Conservation (phyloP, 2,888 invertebrate genomes). For the Quadroppia sp. region DNA sequence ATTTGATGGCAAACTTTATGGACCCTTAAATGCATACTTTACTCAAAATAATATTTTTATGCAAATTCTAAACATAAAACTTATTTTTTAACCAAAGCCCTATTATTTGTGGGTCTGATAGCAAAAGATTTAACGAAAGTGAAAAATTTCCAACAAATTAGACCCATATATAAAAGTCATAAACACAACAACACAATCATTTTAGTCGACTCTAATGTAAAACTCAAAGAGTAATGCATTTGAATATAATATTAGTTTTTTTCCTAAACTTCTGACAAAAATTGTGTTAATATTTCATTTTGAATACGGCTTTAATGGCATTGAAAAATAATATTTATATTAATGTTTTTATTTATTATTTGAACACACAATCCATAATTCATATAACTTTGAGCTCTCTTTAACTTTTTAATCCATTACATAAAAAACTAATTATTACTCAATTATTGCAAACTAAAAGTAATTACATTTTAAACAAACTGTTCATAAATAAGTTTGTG, state of each 20-base stretch:
- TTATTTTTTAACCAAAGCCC: slow-evolving; percentile 13
- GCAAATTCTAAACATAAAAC: no score
- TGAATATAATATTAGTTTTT: slow-evolving; percentile 11
- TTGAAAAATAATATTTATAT: neutral
- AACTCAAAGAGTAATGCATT: neutral
- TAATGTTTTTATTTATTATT: neutral
- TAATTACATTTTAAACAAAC: neutral
- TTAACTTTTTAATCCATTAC: slow-evolving; percentile 19
- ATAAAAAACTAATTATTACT: slow-evolving; percentile 23
- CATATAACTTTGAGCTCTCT: neutral
- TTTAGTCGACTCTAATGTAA: neutral
- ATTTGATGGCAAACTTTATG: neutral
- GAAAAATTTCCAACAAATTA: slow-evolving; percentile 23
- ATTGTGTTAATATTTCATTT: slow-evolving; percentile 31
- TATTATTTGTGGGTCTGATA: neutral
- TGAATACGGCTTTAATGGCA: neutral
- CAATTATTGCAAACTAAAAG: neutral
- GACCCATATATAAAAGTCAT: slow-evolving; percentile 10
- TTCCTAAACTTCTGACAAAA: neutral
- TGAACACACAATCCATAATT: neutral
- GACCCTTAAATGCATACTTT: neutral
- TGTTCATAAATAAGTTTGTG: neutral
- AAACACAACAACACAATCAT: neutral
- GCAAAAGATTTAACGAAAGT: no score
- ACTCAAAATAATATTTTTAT: neutral